Conservation (phyloP, 1,140 invertebrate genomes). For the Nasonia longicornis region DNA sequence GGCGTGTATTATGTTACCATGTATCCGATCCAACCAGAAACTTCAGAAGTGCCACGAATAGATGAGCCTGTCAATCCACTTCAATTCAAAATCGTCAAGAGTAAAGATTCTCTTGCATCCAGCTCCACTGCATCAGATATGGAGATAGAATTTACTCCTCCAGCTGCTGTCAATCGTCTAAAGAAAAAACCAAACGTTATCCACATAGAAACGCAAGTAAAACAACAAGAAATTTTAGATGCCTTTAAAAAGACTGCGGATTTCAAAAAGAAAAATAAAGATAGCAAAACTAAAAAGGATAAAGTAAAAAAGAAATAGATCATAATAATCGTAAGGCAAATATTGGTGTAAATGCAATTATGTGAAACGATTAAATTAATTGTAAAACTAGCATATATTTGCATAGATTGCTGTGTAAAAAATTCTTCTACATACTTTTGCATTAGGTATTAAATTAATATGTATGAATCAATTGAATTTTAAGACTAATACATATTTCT, state of each 20-base stretch:
- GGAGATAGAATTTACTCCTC: conserved; percentile 67
- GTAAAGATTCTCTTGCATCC: conserved; percentile 52
- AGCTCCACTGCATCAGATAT: conserved; percentile 66
- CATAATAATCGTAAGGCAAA: too few species aligned
- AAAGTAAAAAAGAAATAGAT: conserved; percentile 42
- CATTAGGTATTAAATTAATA: too few species aligned
- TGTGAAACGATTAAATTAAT: not conserved
- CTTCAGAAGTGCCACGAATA: conserved; percentile 49
- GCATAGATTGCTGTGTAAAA: not conserved
- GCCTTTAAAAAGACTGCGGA: conserved; percentile 50
- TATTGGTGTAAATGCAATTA: not conserved
- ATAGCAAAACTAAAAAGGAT: conserved; percentile 45
- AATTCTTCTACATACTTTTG: too few species aligned
- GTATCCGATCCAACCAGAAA: conserved; percentile 61
- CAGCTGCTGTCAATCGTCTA: conserved; percentile 58
- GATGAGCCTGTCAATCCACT: conserved; percentile 62
- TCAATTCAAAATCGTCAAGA: conserved; percentile 63
- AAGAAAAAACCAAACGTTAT: conserved; percentile 64
- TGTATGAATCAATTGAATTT: too few species aligned
- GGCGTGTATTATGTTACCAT: conserved; percentile 65
- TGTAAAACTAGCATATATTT: not conserved
- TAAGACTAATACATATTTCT: too few species aligned
- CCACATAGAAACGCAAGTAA: conserved; percentile 64
- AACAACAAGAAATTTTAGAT: conserved; percentile 63
- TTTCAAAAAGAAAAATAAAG: conserved; percentile 45